phyloP scores from a whole-genome alignment of 2,113 vertebrate species.

The Oreochromis spilurus region DNA sequence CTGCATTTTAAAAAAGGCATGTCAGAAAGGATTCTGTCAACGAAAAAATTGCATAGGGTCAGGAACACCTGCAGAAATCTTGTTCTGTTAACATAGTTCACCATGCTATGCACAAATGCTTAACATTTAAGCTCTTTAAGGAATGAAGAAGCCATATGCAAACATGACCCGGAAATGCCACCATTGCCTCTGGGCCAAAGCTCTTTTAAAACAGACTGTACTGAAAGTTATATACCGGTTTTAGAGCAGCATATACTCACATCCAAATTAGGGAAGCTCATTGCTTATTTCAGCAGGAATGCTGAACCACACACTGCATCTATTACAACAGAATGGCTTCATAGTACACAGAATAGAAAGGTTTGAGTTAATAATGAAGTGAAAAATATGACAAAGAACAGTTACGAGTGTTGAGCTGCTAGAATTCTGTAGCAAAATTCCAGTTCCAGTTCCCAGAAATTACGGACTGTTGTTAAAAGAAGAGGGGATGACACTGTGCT shows the following conservation, averaged over 20 bases:
- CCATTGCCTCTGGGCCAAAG: background rate
- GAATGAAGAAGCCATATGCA: background rate
- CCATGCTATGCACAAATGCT: background rate
- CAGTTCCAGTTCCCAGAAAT: background rate
- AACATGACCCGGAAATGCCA: background rate
- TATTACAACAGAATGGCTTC: background rate
- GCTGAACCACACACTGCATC: background rate
- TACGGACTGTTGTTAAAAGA: background rate
- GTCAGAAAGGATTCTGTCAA: background rate
- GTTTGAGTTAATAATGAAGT: background rate
- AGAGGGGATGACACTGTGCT: background rate
- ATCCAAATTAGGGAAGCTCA: background rate
- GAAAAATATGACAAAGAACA: background rate
- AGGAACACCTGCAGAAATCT: background rate
- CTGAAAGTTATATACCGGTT: background rate
- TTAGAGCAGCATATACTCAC: background rate
- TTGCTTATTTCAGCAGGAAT: background rate
- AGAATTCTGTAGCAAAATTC: background rate
- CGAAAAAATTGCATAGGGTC: accelerated
- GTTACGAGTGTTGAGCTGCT: background rate
- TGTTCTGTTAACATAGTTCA: background rate
- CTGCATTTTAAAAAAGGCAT: background rate
- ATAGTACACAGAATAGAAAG: background rate
- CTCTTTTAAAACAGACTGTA: background rate
- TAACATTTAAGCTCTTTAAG: background rate